A percentile compares a stretch with the other conserved stretches of the same genome.
phyloP scores from a whole-genome alignment of 2,888 invertebrate genomes.

The Pelosia muscerda region DNA sequence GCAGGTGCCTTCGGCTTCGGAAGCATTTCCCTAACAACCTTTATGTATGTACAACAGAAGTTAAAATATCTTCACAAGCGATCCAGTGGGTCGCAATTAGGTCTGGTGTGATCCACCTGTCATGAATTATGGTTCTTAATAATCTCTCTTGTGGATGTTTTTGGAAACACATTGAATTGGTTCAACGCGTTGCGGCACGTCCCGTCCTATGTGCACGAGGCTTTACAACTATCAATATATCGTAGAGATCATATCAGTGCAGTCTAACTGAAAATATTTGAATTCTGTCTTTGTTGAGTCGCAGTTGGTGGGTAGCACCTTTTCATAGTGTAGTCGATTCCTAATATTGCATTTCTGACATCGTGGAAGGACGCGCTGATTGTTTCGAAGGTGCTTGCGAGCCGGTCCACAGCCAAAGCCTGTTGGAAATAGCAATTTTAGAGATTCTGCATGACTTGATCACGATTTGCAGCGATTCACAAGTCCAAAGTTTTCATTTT shows the following conservation, averaged over 20 bases:
- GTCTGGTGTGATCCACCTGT: neutral
- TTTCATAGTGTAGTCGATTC: conserved; percentile 78
- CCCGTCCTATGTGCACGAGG: too few relatives aligned
- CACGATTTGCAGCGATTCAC: too few relatives aligned
- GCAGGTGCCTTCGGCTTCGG: too few relatives aligned
- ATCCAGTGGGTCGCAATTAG: too few relatives aligned
- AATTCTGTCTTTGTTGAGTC: conserved; percentile 64
- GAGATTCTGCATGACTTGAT: neutral
- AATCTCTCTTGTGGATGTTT: too few relatives aligned
- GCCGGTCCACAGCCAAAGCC: conserved; percentile 75
- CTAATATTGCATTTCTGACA: conserved; percentile 73
- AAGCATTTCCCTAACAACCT: too few relatives aligned
- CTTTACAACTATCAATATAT: conserved; percentile 4
- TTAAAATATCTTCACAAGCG: too few relatives aligned
- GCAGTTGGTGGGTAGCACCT: conserved; percentile 65
- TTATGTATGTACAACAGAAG: too few relatives aligned
- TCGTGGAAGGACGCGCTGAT: conserved; percentile 72
- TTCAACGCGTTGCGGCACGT: neutral
- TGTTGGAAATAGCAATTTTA: conserved; percentile 40
- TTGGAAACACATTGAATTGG: too few relatives aligned
- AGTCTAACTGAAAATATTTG: conserved; percentile 61
- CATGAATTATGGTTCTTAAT: neutral
- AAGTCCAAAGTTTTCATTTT: too few relatives aligned
- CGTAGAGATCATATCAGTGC: conserved; percentile 34
- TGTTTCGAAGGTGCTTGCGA: conserved; percentile 72